Evolutionary conservation across 2,797 vertebrate genomes (phyloP), one percentile per base, ranked within the genome.

Genomic region (Florisuga fusca): DNA sequence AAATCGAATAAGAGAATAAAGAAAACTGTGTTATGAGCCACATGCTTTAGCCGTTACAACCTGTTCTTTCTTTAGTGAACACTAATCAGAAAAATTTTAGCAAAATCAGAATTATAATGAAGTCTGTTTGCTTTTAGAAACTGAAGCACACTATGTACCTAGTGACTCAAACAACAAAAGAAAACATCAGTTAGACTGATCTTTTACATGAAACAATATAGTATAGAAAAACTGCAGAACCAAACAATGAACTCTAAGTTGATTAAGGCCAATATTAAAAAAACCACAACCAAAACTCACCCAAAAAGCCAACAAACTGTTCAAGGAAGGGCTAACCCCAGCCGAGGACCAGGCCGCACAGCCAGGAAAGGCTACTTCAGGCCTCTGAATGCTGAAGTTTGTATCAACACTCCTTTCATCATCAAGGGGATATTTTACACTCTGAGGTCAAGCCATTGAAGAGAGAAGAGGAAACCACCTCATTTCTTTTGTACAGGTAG

Each of bases 121-220:
- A 59, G 46, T 41, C 53, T 71, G 48, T 72, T 92, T 89, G 53
- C 59, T 75, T 88, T 91, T 25, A 78, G 89, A 88, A 84, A 89
- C 54, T 12, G 69, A 95, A 95, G 83, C 77, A 84, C 66, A 38
- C 85, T 81, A 50, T 58, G 36, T 73, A 88, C 33, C 64, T 76
- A 90, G 91, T 95, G 82, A 95, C 89, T 96, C 76, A 78, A 82
- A 87, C 66, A 77, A 58, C 87, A 75, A 80, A 95, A 92, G 68
- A 46, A 51, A 88, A 91, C 38, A 88, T 84, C 66, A 95, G 69
- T 31, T 45, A 83, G 59, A 89, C 26, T 89, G 69, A 89, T 95
- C 72, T 88, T 54, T 83, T 61, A 67, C 26, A 34, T 10, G 34
- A 85, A 95, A 95, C 71, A 92, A 94, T 25, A 16, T 67, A 91